phyloP scores from a whole-genome alignment of 2,888 invertebrate genomes.

The Bombyx huttoni region DNA sequence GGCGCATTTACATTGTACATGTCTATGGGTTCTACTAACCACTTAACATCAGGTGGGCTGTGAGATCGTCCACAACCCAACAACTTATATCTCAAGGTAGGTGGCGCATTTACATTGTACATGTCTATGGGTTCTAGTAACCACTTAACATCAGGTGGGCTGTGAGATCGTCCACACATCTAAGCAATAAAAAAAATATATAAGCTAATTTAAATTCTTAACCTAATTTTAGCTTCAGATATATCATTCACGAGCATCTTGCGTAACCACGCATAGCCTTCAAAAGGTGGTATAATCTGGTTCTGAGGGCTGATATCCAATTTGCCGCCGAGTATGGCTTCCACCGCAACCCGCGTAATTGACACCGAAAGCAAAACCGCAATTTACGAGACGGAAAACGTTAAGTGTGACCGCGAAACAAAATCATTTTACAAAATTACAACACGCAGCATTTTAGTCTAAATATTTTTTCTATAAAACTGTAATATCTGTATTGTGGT shows the following conservation, averaged over 20 bases:
- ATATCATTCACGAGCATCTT: slow-evolving; percentile 30
- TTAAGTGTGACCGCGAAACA: slow-evolving; percentile 25
- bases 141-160: no score
- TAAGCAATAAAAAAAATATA: no score
- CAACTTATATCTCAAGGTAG: no score
- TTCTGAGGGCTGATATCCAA: slow-evolving; percentile 59
- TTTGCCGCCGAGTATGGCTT: slow-evolving; percentile 56
- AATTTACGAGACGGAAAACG: slow-evolving; percentile 45
- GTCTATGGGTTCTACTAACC: no score
- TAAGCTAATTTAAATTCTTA: slow-evolving; percentile 16
- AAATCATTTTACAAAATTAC: slow-evolving; percentile 38
- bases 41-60: no score
- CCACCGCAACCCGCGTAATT: slow-evolving; percentile 57
- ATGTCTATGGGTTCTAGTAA: no score
- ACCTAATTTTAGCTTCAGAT: slow-evolving; percentile 35
- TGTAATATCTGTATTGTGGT: slow-evolving; percentile 13
- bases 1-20: no score
- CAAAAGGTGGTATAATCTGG: slow-evolving; percentile 52
- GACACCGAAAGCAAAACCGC: slow-evolving; percentile 56
- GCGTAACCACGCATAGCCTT: slow-evolving; percentile 45
- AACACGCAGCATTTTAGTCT: slow-evolving; percentile 23
- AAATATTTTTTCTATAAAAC: background rate
- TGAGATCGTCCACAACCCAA: no score
- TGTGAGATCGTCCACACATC: no score
- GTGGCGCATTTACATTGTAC: no score